Conservation (phyloP, 2,888 invertebrate genomes). For the Hyalella azteca region DNA sequence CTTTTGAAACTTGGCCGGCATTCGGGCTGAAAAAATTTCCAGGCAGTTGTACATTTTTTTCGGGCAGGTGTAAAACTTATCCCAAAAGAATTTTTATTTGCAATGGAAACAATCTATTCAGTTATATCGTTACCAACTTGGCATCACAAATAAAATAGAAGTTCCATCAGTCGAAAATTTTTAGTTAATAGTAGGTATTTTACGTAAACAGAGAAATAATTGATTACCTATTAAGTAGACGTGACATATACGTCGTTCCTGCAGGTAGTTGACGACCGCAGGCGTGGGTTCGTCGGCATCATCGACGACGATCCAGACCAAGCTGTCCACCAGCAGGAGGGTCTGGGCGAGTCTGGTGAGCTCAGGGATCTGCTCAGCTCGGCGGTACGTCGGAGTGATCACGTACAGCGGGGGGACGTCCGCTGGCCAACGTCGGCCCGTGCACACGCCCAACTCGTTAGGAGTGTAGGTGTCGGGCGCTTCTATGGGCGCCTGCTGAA, state of each 20-base stretch:
- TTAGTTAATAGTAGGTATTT: too few species aligned
- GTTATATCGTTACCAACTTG: too few species aligned
- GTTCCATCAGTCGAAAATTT: too few species aligned
- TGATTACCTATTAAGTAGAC: constrained; percentile 51
- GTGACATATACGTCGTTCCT: constrained; percentile 43
- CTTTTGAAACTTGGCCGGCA: constrained; percentile 71
- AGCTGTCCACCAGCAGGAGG: constrained; percentile 52
- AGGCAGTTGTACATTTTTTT: too few species aligned
- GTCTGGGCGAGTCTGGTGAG: constrained; percentile 57
- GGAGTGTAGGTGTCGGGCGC: neutral
- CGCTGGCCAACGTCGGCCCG: constrained; percentile 42
- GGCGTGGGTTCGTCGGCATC: constrained; percentile 48
- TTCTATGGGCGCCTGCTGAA: neutral
- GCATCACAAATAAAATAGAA: too few species aligned
- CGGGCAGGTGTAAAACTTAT: too few species aligned
- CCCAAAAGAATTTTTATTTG: too few species aligned
- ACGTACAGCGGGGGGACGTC: constrained; percentile 52
- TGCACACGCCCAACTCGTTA: constrained; percentile 8
- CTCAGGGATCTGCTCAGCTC: constrained; percentile 58
- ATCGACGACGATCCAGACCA: constrained; percentile 58
- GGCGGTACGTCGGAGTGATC: constrained; percentile 58
- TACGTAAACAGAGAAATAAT: neutral
- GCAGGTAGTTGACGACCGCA: constrained; percentile 44
- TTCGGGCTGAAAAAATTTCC: too few species aligned
- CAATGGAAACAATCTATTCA: too few species aligned